Percentiles rank a stretch among this genome's conserved stretches.
phyloP scores from a whole-genome alignment of 2,888 invertebrate genomes.

The Amiota mariae region DNA sequence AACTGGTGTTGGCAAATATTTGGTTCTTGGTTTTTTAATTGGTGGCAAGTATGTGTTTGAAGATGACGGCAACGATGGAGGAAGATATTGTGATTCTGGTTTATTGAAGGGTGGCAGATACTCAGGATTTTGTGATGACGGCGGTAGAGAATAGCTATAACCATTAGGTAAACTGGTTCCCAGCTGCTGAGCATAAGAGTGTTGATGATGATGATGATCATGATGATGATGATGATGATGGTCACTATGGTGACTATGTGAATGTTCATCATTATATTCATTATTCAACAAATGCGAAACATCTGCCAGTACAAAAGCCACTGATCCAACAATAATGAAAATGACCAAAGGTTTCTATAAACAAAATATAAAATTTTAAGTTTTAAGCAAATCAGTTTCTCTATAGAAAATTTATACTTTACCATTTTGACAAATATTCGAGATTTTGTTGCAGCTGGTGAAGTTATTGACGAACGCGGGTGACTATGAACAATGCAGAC shows the following conservation, averaged over 20 bases:
- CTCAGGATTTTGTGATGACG: slow-evolving; percentile 9
- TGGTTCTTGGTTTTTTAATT: background rate
- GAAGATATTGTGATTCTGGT: background rate
- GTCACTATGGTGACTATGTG: slow-evolving; percentile 29
- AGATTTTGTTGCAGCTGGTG: slow-evolving; percentile 47
- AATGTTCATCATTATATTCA: slow-evolving; percentile 22
- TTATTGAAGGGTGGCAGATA: background rate
- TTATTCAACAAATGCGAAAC: slow-evolving; percentile 54
- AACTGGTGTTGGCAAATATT: background rate
- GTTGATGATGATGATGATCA: slow-evolving; percentile 41
- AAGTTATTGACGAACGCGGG: slow-evolving; percentile 31
- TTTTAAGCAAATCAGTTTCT: background rate
- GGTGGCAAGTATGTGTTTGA: background rate
- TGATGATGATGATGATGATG: slow-evolving; percentile 38
- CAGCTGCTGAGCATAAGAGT: slow-evolving; percentile 31
- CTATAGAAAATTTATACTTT: slow-evolving; percentile 10
- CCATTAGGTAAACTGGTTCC: slow-evolving; percentile 42
- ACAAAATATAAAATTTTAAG: background rate
- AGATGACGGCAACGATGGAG: background rate
- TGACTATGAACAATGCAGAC: slow-evolving; percentile 52
- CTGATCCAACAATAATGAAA: slow-evolving; percentile 45
- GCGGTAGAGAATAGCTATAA: slow-evolving; percentile 49
- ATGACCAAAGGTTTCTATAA: slow-evolving; percentile 49
- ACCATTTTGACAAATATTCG: slow-evolving; percentile 46
- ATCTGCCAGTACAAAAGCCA: slow-evolving; percentile 45